Evolutionary conservation across 1,140 invertebrate genomes (phyloP).

Genomic region (Drosophila kohkoa): DNA sequence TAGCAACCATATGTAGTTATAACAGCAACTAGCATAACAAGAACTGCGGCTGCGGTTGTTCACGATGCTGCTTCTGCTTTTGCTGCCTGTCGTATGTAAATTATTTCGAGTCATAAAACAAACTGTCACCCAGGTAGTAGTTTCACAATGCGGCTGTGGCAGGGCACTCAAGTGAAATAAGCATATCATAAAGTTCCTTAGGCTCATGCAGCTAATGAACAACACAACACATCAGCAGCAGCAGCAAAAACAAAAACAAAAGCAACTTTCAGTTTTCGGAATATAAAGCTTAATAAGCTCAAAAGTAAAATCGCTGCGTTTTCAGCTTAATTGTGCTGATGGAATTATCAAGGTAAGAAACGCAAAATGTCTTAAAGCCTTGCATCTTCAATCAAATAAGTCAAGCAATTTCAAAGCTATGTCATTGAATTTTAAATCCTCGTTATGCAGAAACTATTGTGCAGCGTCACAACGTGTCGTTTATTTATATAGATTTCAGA

Average conservation of each 20-base stretch:
- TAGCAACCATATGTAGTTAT: neutral
- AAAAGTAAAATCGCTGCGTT: neutral
- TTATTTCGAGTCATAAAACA: conserved; percentile 66
- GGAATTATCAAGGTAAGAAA: no score
- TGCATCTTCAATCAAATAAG: no score
- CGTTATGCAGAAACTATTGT: no score
- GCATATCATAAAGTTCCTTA: conserved; percentile 62
- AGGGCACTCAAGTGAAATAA: conserved; percentile 52
- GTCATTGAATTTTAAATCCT: no score
- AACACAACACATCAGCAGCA: conserved; percentile 15
- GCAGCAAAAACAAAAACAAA: neutral
- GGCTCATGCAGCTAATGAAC: conserved; percentile 50
- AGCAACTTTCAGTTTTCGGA: neutral
- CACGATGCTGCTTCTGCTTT: neutral
- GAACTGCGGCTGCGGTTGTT: conserved; percentile 13
- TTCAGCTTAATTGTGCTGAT: neutral
- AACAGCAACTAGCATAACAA: conserved; percentile 10
- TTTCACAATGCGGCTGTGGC: conserved; percentile 44
- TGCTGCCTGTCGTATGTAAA: conserved; percentile 35
- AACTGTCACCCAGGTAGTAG: conserved; percentile 58
- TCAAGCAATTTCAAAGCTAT: no score
- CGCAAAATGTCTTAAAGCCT: no score
- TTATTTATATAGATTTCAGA: no score
- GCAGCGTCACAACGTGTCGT: no score
- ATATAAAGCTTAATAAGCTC: conserved; percentile 39